A percentile compares a stretch with the other conserved stretches of the same genome.
phyloP scores from a whole-genome alignment of 2,113 vertebrate species.

The Ancistrus triradiatus region DNA sequence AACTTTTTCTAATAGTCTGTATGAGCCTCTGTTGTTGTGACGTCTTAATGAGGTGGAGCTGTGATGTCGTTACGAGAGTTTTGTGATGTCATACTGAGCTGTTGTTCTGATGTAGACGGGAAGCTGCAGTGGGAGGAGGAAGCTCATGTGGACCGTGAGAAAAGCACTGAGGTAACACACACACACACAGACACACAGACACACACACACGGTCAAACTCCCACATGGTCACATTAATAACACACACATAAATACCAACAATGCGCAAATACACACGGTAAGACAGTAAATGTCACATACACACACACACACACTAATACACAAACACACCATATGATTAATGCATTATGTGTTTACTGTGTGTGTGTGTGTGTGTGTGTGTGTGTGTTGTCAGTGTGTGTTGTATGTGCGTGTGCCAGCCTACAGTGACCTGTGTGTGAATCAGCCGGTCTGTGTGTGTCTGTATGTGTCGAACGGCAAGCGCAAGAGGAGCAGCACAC shows the following conservation, averaged over 20 bases:
- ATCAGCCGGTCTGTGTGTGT: constrained; percentile 75
- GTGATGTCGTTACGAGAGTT: no score
- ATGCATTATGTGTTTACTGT: not conserved
- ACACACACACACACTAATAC: not conserved
- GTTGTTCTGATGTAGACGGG: constrained; percentile 79
- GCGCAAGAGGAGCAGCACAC: constrained; percentile 83
- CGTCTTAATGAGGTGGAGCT: no score
- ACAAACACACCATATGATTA: not conserved
- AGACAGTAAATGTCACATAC: no score
- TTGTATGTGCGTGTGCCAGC: constrained; percentile 77
- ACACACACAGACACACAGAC: not conserved
- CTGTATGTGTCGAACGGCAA: constrained; percentile 87
- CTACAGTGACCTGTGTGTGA: constrained; percentile 78
- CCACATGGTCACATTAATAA: no score
- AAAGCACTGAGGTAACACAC: constrained; percentile 80
- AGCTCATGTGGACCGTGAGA: constrained; percentile 76
- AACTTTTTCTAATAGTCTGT: no score
- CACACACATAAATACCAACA: no score
- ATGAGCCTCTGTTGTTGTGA: no score
- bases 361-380: constrained; percentile 18
- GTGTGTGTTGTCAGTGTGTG: constrained; percentile 56
- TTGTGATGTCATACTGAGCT: no score
- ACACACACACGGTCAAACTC: not conserved
- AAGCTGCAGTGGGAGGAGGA: constrained; percentile 90
- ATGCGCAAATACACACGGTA: no score